Evolutionary conservation across 2,113 vertebrate genomes (phyloP), one percentile per base, ranked within the genome.

Genomic region (Camelus dromedarius): DNA sequence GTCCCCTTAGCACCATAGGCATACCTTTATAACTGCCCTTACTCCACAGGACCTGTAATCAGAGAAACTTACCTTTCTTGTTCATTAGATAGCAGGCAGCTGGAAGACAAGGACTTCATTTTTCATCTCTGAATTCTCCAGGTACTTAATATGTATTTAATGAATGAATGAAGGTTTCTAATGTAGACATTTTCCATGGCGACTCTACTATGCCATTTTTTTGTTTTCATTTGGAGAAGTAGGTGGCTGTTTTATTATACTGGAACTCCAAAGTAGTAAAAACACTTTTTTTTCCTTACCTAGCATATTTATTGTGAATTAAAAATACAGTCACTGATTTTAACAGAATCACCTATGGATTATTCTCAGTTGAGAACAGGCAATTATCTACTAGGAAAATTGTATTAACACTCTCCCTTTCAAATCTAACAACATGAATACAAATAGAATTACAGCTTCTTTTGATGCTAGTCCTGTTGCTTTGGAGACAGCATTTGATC

Each of bases 311-410:
- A 67, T 50, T 92, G 56, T 60, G 11, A 67, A 48, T 69, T 93
- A 75, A 94, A 91, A 96, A 97, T 64, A 56, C 38, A 76, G 81
- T 70, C 8, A 91, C 4, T 62, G 15, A 84, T 81, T 73, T 76
- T 93, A 92, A 84, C 11, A 81, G 32, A 90, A 26, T 73, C 35
- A 89, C 66, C 75, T 62, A 8, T 86, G 22, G 10, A 38, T 73
- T 92, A 92, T 75, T 85, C 92, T 88, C n/a, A 62, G 50, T 64
- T 42, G 14, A 70, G 30, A 75, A 89, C 7, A 79, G 52, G 66
- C 42, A 89, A 28, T 75, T 92, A 24, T 35, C 35, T 73, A 80
- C 58, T 67, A 89, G 94, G 58, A 84, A 77, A 80, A 79, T 38
- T 50, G 30, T 60, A 85, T 20, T 80, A 66, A 85, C 35, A 75